Base-by-base conservation (phyloP, 1,140 invertebrate species). In the Lepidurus couesii region DNA sequence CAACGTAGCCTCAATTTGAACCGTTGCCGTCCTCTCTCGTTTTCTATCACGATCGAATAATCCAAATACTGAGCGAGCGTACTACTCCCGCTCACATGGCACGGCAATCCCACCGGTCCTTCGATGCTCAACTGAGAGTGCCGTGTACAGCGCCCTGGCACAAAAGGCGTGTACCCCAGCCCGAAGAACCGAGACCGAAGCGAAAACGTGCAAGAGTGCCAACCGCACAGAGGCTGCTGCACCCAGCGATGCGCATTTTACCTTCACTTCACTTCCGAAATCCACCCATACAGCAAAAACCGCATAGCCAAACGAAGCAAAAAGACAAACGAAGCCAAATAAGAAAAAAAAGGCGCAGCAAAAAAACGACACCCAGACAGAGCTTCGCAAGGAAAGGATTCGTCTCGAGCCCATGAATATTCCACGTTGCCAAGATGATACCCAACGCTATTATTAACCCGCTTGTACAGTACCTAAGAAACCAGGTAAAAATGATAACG, bases 221-320 rank as follows among this genome's bases (percentile, higher is more conserved):
- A 65, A 65, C 53, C 53, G 53, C 53, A 65, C 53, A 13, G 53
- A 65, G 53, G n/a, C 53, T 65, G 53, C 53, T 65, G 53, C 53
- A 65, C 53, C 53, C 13, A 65, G 53, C n/a, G 53, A 65, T 65
- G 53, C 53, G 53, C 53, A 65, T 65, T 65, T 65, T 21, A 65
- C 53, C 53, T 65, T 65, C 53, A 65, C 13, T 65, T 65, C 13
- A 65, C 53, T 65, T 65, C 53, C 53, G 53, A 65, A 65, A 65
- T 65, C 53, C 53, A 65, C 53, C 53, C 53, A n/a, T 65, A 65
- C 53, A 65, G 53, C 16, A 5, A 65, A 65, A 65, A 65, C 53
- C 53, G 53, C 53, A 65, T 16, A 65, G 16, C 53, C 13, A 65
- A 65, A 65, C 53, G 9, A 16, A n/a, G 8, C 10, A 65, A 65